Evolutionary conservation across 1,140 invertebrate genomes (phyloP), one percentile per base, ranked within the genome.

Genomic region (Acromyrmex charruanus): DNA sequence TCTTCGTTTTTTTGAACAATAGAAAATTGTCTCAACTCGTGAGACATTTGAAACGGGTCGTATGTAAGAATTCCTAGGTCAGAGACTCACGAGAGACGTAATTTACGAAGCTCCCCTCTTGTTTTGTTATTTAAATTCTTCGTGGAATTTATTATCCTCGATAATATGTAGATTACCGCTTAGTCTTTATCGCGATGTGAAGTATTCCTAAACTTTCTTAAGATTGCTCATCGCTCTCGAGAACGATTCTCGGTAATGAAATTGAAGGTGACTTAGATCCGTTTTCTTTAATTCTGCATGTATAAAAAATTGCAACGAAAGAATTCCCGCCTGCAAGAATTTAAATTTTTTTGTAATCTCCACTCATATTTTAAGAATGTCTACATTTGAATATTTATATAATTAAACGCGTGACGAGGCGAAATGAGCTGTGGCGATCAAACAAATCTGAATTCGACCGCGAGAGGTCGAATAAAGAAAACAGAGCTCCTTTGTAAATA

Each of bases 391-490:
- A 63, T 63, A 63, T 63, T 63, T 31, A 35, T 31, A 35, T 65
- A 65, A 65, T 63, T 1, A 66, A 35, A n/a, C 35, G 35, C 0
- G n/a, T 14, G 65, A 44, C 65, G 35, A 3, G n/a, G n/a, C 31
- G 7, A 65, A 39, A 25, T 4, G 39, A 44, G 25, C 5, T 31
- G 18, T 21, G 39, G 18, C 39, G 25, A 28, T 39, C 35, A 39
- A 63, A 25, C 25, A 61, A 80, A 39, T 69, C 18, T 63, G 25
- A 68, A 68, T 80, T 55, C 14, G 14, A 14, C n/a, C 21, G 18
- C 3, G 12, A n/a, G 9, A 14, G 39, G 4, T 2, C 5, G n/a
- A 66, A 21, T 53, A 16, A 14, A 80, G n/a, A 10, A 44, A 44
- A 61, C 18, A 12, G 0, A 77, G 25, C 14, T 10, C n/a, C 49